phyloP scores from a whole-genome alignment of 2,113 vertebrate species.

The Brevimyrus niger region DNA sequence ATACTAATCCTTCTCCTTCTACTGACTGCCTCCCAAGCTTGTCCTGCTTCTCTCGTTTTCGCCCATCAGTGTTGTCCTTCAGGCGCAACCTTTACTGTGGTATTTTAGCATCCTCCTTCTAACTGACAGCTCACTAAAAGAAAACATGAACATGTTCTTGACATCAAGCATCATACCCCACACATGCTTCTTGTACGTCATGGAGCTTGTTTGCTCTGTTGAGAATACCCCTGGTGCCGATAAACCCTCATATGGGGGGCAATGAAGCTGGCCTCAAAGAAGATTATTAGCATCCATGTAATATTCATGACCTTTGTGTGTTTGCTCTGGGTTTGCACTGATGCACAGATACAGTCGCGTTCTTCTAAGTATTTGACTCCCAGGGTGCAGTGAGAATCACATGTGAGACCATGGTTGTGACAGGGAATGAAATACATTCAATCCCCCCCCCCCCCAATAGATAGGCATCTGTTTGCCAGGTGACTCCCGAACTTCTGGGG shows the following conservation, averaged over 20 bases:
- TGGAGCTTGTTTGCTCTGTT: not conserved
- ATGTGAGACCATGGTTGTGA: not conserved
- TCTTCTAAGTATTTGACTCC: not conserved
- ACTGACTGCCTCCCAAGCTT: not conserved
- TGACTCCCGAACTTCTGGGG: not conserved
- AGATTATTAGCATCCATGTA: conserved; percentile 44
- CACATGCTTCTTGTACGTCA: not conserved
- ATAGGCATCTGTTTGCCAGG: not conserved
- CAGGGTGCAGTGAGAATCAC: not conserved
- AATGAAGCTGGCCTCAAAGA: not conserved
- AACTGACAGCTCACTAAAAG: not conserved
- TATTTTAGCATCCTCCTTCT: not conserved
- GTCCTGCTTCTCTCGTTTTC: not conserved
- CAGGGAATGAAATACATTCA: not conserved
- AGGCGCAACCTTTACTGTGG: not conserved
- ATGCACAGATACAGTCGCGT: not conserved
- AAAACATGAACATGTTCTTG: not conserved
- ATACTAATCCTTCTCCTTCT: not conserved
- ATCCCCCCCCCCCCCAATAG: not conserved
- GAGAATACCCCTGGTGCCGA: not conserved
- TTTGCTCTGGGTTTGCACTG: not conserved
- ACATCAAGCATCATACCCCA: not conserved
- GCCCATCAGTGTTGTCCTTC: not conserved
- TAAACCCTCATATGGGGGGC: not conserved
- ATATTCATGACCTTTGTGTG: conserved; percentile 39